Evolutionary conservation across 2,797 vertebrate species (phyloP).

Genomic region (Amblyraja radiata): DNA sequence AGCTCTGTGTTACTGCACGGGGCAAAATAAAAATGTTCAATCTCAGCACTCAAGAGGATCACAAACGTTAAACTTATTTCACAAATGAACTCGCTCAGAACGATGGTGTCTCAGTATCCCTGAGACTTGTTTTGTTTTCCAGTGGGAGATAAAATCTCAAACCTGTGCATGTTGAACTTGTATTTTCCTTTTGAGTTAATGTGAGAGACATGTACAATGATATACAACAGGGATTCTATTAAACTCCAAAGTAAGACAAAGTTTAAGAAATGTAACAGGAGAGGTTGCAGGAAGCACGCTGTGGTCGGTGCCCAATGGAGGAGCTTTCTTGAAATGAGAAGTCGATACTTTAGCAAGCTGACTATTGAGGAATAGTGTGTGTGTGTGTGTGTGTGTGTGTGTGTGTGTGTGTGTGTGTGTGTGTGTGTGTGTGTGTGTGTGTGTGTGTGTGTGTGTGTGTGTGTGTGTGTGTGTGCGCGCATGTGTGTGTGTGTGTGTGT

Average conservation of each 20-base stretch:
- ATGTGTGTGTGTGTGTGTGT: no score
- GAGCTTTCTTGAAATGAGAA: neutral
- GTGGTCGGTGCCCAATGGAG: neutral
- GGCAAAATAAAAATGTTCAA: neutral
- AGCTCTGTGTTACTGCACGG: neutral
- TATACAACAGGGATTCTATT: neutral
- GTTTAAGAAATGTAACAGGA: conserved; percentile 18
- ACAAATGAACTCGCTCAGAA: neutral
- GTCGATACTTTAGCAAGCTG: neutral
- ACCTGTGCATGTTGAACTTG: neutral
- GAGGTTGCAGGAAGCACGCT: neutral
- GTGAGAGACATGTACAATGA: neutral
- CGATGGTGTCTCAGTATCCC: neutral
- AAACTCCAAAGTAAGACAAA: neutral
- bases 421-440: no score
- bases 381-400: neutral
- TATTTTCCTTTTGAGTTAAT: neutral
- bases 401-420: no score
- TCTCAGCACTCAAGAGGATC: neutral
- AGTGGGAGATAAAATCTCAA: neutral
- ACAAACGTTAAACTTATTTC: neutral
- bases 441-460: no score
- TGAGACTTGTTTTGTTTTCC: neutral
- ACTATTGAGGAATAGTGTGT: neutral
- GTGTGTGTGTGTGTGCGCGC: no score